Base-by-base conservation (phyloP, 2,888 invertebrate species). In the Volucella zonaria region DNA sequence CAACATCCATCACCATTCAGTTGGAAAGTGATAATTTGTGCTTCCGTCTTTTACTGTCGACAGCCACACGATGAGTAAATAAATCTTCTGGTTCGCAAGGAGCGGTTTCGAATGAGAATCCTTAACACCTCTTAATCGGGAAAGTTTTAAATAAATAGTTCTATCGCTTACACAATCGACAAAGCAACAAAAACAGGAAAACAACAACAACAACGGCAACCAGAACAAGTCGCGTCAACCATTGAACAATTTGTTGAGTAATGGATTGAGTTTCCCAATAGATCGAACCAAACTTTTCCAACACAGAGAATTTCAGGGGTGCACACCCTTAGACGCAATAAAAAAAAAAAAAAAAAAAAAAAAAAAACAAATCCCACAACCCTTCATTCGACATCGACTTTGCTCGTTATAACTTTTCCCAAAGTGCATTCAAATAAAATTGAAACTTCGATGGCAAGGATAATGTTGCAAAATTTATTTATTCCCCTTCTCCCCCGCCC, bases 381-480 rank as follows among this genome's bases (percentile, higher is more conserved):
- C 15, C 6, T 52, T 52, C 31, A 51, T 61, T 42, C 59, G 45
- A 23, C 52, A 59, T 76, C 43, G 67, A 76, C 66, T 51, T 61
- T 40, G 15, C 59, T 73, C 66, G 66, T 61, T 67, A 73, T 59
- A 66, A 78, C 45, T 58, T 54, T 23, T 12, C 52, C 31, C 43
- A 45, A 12, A 15, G 47, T 68, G 56, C 42, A 70, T 70, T 81
- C 70, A 45, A 70, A 76, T 68, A 51, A 45, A 81, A 81, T 81
- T 70, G 76, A 76, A 81, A 64, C 52, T 64, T 52, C 52, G 45
- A n/a, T 52, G 67, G 76, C 67, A 67, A 52, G 51, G 61, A 68
- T 66, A 66, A 76, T 70, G 76, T 81, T 76, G 52, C 45, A 66
- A 58, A 49, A 76, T 76, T 70, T 76, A 81, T 81, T 81, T 68